These are phyloP conservation scores for Neogobius melanostomus DNA, from an alignment of 2,113 vertebrate species.

Conservation along the genomic window DNA sequence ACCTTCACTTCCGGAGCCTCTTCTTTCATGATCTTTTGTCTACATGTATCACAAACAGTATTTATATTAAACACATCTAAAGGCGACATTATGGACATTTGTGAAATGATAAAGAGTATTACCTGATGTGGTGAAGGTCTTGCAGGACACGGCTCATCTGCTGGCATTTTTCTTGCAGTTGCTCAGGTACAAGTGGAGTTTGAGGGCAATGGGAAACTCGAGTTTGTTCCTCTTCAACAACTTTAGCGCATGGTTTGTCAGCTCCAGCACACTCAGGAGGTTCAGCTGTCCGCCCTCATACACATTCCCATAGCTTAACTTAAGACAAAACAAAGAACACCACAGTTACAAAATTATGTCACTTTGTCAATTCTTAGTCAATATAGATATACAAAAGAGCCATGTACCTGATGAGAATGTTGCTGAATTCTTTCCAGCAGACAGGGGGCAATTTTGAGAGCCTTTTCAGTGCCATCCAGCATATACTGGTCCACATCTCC, in stretches of 20 bases:
- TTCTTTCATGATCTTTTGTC: conserved; percentile 71
- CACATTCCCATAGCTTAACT: conserved; percentile 77
- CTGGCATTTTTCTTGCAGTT: conserved; percentile 61
- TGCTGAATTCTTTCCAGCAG: conserved; percentile 77
- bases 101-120: background rate
- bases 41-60: conserved; percentile 37
- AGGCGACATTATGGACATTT: background rate
- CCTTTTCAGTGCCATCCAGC: conserved; percentile 78
- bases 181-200: conserved; percentile 45
- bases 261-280: conserved; percentile 79
- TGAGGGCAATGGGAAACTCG: conserved; percentile 31
- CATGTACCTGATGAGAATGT: conserved; percentile 74
- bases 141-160: conserved; percentile 57
- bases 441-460: conserved; percentile 73
- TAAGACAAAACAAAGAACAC: conserved; percentile 3
- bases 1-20: conserved; percentile 46
- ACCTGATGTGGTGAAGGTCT: conserved; percentile 75
- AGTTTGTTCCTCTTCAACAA: conserved; percentile 69
- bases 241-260: conserved; percentile 82
- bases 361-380: background rate
- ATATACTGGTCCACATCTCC: conserved; percentile 60
- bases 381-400: background rate
- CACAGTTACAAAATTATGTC: background rate
- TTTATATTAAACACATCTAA: background rate
- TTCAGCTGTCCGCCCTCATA: conserved; percentile 85